Evolutionary conservation across 2,888 invertebrate species (phyloP), one percentile per base, ranked within the genome.

Genomic region (Notocelia uddmanniana): DNA sequence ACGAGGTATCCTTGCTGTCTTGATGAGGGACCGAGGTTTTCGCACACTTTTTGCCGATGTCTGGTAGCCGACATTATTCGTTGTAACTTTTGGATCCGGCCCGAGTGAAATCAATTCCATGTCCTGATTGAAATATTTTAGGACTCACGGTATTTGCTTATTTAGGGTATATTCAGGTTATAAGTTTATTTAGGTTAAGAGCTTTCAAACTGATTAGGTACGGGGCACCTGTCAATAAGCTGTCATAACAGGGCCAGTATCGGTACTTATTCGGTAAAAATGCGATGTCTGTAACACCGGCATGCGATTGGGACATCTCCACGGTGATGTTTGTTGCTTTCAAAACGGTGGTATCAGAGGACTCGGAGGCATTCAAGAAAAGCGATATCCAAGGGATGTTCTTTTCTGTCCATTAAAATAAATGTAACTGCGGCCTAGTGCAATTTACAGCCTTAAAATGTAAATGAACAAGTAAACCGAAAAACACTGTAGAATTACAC

Each of bases 21-120:
- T 54, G 59, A 67, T 55, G 66, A 57, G 45, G 45, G 70, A 41
- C 52, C 19, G 19, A 37, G 66, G 21, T 54, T 54, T 67, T 67
- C 52, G 11, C 54, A 21, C 26, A 52, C 10, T 71, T 71, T 71
- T 71, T 59, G 66, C 45, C 45, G 59, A 31, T 70, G 26, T 60
- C 18, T 57, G 37, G 34, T 15, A 67, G 31, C 31, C 8, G 18
- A 37, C 11, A 58, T 69, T 57, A 63, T 59, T 59, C 34, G 23
- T 52, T 18, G 55, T 34, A 63, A 21, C 9, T 48, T 50, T 19
- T 19, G 19, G 10, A 9, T 50, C 8, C 10, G 19, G 3, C 50
- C n/a, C 8, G 50, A 26, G 26, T 31, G 10, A 31, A 15, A 26
- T 13, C 50, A 11, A 50, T 50, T 18, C 2, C 19, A 50, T 18